Conservation (phyloP, 2,888 invertebrate species). For the Eupithecia dodoneata region DNA sequence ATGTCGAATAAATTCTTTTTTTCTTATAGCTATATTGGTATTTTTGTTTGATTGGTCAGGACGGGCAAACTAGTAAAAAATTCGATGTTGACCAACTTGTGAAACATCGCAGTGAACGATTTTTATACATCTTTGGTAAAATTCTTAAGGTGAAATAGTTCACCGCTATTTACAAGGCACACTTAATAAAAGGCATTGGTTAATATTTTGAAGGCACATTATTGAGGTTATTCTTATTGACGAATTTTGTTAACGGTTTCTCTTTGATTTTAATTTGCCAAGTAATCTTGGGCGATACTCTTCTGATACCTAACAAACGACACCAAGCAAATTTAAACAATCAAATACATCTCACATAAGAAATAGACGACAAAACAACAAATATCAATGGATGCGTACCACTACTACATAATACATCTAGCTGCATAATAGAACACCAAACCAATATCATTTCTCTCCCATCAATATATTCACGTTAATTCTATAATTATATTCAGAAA, state of each 20-base stretch:
- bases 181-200: conserved; percentile 33
- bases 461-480: conserved; percentile 3
- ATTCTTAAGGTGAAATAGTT: conserved; percentile 37
- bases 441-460: conserved; percentile 8
- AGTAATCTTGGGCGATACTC: conserved; percentile 11
- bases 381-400: conserved; percentile 24
- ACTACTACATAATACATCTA: conserved; percentile 10
- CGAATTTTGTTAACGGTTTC: conserved; percentile 4
- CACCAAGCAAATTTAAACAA: conserved; percentile 32
- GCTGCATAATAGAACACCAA: conserved; percentile 22
- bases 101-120: conserved; percentile 33
- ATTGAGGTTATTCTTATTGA: conserved; percentile 20
- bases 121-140: conserved; percentile 59
- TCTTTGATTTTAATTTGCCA: conserved; percentile 4
- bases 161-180: conserved; percentile 38
- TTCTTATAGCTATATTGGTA: conserved; percentile 75
- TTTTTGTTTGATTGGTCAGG: conserved; percentile 62
- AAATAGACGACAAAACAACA: conserved; percentile 22
- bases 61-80: conserved; percentile 50
- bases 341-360: conserved; percentile 27
- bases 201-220: conserved; percentile 38
- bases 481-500: conserved; percentile 22
- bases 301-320: conserved; percentile 18
- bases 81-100: conserved; percentile 32
- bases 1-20: conserved; percentile 76